phyloP scores from a whole-genome alignment of 2,888 invertebrate genomes.

The Pyrrhia umbra region DNA sequence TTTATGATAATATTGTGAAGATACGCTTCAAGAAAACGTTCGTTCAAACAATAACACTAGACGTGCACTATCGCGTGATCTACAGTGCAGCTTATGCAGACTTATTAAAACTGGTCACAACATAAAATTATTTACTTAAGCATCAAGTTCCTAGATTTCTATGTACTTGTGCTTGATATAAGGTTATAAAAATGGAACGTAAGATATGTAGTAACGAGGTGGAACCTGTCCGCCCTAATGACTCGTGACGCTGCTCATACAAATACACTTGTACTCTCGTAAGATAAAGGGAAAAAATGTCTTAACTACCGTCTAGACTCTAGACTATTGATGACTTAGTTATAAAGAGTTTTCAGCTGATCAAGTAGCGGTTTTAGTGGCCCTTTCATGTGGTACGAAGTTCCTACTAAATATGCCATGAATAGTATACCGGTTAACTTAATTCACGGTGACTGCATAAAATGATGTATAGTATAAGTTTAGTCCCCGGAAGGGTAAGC shows the following conservation, averaged over 20 bases:
- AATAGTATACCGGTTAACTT: too few species aligned
- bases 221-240: conserved; percentile 16
- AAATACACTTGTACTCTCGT: neutral
- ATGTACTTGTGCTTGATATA: conserved; percentile 4
- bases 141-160: conserved; percentile 23
- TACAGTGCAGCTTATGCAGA: neutral
- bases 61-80: neutral
- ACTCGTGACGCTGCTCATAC: conserved; percentile 21
- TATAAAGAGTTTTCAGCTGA: too few species aligned
- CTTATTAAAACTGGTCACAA: conserved; percentile 14
- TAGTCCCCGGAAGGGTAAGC: too few species aligned
- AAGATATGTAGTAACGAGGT: conserved; percentile 21
- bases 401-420: too few species aligned
- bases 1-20: neutral
- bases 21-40: neutral
- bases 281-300: neutral
- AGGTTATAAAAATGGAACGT: conserved; percentile 37
- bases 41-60: neutral
- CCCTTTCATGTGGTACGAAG: neutral
- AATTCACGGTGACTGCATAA: too few species aligned
- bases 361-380: neutral
- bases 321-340: too few species aligned
- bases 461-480: too few species aligned
- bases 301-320: neutral
- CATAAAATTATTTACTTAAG: conserved; percentile 19